Percentiles rank a stretch among this genome's conserved stretches.
Evolutionary conservation across 2,113 vertebrate genomes (phyloP).

Genomic region (Leuciscus idus): DNA sequence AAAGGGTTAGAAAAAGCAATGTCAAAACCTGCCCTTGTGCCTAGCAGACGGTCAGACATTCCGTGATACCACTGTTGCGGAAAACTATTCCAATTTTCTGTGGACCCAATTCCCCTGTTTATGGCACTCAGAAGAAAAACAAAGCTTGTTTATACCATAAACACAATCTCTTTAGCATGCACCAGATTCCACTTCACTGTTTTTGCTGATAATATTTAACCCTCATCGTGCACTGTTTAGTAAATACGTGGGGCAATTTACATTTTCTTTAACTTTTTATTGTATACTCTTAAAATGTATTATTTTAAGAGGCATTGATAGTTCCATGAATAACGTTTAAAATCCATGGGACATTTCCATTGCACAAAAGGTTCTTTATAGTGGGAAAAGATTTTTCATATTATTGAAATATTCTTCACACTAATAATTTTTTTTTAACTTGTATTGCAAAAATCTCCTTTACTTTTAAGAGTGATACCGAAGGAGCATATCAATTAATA

Average conservation of each 20-base stretch:
- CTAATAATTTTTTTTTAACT: too few relatives aligned
- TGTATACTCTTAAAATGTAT: background rate
- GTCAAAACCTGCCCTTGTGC: conserved; percentile 48
- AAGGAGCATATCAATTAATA: background rate
- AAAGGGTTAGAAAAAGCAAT: conserved; percentile 30
- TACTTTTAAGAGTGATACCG: too few relatives aligned
- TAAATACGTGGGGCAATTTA: conserved; percentile 43
- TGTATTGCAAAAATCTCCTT: too few relatives aligned
- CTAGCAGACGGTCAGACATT: conserved; percentile 60
- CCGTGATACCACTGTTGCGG: conserved; percentile 57
- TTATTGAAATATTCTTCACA: background rate
- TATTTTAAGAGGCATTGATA: background rate
- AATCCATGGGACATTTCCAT: too few relatives aligned
- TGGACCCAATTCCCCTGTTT: conserved; percentile 54
- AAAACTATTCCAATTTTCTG: conserved; percentile 61
- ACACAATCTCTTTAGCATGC: conserved; percentile 63
- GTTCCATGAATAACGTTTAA: background rate
- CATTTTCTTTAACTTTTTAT: background rate
- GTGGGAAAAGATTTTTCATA: background rate
- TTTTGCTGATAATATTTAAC: conserved; percentile 49
- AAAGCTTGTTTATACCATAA: conserved; percentile 69
- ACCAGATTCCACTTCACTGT: conserved; percentile 54
- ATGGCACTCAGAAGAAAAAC: conserved; percentile 57
- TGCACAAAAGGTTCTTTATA: background rate
- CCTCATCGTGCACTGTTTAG: conserved; percentile 52